These are phyloP conservation scores for Escarpia spicata DNA, from an alignment of 2,888 invertebrate genomes.

Conservation along the genomic window DNA sequence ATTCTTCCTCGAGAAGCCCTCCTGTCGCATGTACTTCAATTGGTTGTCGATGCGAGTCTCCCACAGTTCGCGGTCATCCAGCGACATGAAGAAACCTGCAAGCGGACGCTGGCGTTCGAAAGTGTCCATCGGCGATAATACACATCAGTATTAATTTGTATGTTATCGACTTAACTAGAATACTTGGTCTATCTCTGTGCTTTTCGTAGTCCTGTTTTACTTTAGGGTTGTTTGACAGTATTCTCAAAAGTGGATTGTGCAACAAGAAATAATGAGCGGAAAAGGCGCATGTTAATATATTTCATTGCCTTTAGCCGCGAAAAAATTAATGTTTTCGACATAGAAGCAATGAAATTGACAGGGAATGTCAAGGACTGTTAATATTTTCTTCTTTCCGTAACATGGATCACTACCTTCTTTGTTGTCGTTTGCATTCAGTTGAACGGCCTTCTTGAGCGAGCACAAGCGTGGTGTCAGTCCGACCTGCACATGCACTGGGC, in stretches of 20 bases:
- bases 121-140: neutral
- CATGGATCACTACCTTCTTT: neutral
- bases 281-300: neutral
- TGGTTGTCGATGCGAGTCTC: neutral
- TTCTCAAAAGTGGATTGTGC: neutral
- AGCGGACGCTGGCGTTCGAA: neutral
- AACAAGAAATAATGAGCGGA: neutral
- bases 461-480: conserved; percentile 24
- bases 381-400: neutral
- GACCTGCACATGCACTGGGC: conserved; percentile 22
- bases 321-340: neutral
- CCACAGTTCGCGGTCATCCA: neutral
- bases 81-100: neutral
- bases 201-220: neutral
- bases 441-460: neutral
- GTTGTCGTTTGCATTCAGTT: conserved; percentile 26
- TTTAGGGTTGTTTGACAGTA: neutral
- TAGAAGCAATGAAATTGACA: neutral
- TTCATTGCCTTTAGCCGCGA: neutral
- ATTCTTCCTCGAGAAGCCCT: neutral
- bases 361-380: neutral
- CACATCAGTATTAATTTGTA: too few species aligned
- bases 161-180: too few species aligned
- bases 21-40: neutral
- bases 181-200: too few species aligned